A percentile compares a stretch with the other conserved stretches of the same genome.
Conservation (phyloP, 1,140 invertebrate genomes). For the Formica selysi region DNA sequence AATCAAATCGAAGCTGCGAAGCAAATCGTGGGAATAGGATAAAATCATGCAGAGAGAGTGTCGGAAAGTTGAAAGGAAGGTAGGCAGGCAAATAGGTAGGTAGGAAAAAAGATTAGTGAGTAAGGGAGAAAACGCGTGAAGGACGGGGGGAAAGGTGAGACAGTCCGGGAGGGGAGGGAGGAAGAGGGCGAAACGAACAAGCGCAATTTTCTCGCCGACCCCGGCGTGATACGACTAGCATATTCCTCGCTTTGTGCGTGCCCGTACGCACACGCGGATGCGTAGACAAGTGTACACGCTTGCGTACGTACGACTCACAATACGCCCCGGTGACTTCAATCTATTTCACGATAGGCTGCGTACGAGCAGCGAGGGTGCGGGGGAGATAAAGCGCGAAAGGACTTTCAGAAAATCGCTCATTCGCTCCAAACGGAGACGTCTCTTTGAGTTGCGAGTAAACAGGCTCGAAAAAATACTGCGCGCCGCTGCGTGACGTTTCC, state of each 20-base stretch:
- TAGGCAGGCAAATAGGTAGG: not conserved
- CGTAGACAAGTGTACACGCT: slow-evolving; percentile 49
- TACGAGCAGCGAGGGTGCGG: slow-evolving; percentile 6
- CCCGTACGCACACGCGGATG: slow-evolving; percentile 38
- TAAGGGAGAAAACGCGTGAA: not conserved
- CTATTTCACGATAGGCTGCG: slow-evolving; percentile 62
- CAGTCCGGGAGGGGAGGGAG: not conserved
- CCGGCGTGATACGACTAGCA: slow-evolving; percentile 38
- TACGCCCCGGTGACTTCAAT: slow-evolving; percentile 61
- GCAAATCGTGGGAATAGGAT: not conserved
- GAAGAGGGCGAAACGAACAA: slow-evolving; percentile 35
- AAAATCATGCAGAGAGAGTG: slow-evolving; percentile 3
- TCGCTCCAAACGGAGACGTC: not conserved
- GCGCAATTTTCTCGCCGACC: slow-evolving; percentile 61
- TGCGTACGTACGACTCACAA: slow-evolving; percentile 28
- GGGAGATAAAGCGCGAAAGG: slow-evolving; percentile 18
- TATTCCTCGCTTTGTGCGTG: slow-evolving; percentile 57
- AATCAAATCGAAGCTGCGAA: not conserved
- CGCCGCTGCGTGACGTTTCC: not conserved
- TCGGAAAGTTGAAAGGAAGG: slow-evolving; percentile 23
- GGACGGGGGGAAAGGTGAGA: not conserved
- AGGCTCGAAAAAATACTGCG: slow-evolving; percentile 6
- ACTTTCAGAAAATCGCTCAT: slow-evolving; percentile 40
- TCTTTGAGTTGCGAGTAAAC: slow-evolving; percentile 3
- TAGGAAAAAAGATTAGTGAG: slow-evolving; percentile 48